Conservation (phyloP, 1,140 invertebrate species). For the Stegodyphus mimosarum region DNA sequence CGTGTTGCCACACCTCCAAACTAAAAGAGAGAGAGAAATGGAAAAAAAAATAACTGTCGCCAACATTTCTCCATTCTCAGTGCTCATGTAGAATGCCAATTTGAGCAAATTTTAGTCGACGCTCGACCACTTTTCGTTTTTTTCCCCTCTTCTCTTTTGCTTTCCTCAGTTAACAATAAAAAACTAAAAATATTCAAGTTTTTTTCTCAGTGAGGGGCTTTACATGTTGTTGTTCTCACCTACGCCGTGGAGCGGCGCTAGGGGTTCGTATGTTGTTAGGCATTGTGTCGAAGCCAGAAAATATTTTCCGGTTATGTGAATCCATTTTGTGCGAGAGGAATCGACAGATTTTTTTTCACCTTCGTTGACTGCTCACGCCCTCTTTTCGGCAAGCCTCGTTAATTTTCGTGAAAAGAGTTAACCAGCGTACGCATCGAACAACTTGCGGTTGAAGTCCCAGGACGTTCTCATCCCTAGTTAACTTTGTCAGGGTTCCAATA, state of each 20-base stretch:
- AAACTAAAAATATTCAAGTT: slow-evolving; percentile 34
- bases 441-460: slow-evolving; percentile 14
- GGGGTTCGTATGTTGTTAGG: neutral
- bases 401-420: slow-evolving; percentile 37
- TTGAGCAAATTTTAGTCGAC: slow-evolving; percentile 43
- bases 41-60: slow-evolving; percentile 33
- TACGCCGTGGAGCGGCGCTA: neutral
- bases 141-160: neutral
- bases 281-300: neutral
- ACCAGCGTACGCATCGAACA: slow-evolving; percentile 2
- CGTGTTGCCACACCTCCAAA: slow-evolving; percentile 25
- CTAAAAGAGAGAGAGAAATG: slow-evolving; percentile 13
- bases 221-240: slow-evolving; percentile 23
- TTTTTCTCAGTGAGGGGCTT: slow-evolving; percentile 10
- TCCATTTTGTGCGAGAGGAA: slow-evolving; percentile 8
- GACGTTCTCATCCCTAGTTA: neutral
- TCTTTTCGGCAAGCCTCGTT: slow-evolving; percentile 16
- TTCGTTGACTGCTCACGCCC: slow-evolving; percentile 21
- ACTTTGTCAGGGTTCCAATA: neutral
- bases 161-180: neutral
- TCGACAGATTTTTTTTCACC: slow-evolving; percentile 14
- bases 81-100: slow-evolving; percentile 38
- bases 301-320: slow-evolving; percentile 39
- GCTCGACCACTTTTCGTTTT: neutral
- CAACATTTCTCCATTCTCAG: slow-evolving; percentile 10